These are phyloP conservation scores for Silurus aristotelis DNA, from an alignment of 2,797 vertebrate species.

Conservation along the genomic window DNA sequence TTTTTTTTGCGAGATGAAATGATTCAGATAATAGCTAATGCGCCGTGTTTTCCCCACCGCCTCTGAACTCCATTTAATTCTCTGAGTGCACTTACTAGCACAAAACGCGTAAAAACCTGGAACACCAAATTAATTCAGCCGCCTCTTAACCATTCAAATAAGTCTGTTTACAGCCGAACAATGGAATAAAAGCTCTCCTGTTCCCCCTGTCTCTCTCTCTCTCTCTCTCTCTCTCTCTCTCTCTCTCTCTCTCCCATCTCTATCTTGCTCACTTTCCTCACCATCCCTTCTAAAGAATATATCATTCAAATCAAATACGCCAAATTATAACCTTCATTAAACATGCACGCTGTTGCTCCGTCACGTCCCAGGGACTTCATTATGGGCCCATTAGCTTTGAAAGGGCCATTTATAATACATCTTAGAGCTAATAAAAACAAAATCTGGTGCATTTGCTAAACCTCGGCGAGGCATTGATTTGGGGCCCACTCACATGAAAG, in stretches of 20 bases:
- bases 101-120: constrained; percentile 44
- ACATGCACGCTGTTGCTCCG: constrained; percentile 67
- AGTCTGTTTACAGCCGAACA: constrained; percentile 50
- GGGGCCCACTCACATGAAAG: constrained; percentile 64
- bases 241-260: neutral
- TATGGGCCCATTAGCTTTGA: constrained; percentile 79
- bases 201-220: neutral
- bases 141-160: constrained; percentile 56
- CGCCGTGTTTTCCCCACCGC: constrained; percentile 32
- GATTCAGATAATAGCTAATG: constrained; percentile 45
- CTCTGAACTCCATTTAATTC: constrained; percentile 42
- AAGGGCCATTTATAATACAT: constrained; percentile 82
- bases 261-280: neutral
- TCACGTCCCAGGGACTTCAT: constrained; percentile 73
- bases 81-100: constrained; percentile 41
- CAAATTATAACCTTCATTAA: constrained; percentile 77
- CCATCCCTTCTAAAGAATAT: constrained; percentile 70
- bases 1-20: constrained; percentile 19
- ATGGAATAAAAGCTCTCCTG: constrained; percentile 47
- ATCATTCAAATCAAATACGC: constrained; percentile 80
- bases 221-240: constrained; percentile 13
- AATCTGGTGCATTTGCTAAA: constrained; percentile 68
- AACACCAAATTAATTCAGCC: constrained; percentile 51
- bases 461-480: constrained; percentile 60
- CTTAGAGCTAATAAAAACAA: constrained; percentile 77